These are phyloP conservation scores for Lagorchestes hirsutus DNA, from an alignment of 2,797 vertebrate genomes.

Conservation along the genomic window DNA sequence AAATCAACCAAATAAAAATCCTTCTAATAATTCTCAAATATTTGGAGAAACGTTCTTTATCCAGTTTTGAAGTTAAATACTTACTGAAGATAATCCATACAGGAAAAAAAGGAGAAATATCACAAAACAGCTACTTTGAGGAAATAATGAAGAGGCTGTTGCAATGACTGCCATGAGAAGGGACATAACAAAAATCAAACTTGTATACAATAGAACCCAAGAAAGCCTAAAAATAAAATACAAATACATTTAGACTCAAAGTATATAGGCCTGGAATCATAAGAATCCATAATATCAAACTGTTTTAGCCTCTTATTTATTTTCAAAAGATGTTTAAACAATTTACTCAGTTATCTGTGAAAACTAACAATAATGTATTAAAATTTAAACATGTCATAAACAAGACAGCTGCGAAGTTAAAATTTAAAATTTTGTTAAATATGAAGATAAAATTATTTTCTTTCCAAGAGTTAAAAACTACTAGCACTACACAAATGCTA, in stretches of 20 bases:
- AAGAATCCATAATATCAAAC: constrained; percentile 36
- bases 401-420: neutral
- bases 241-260: constrained; percentile 18
- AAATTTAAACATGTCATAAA: constrained; percentile 33
- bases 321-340: constrained; percentile 33
- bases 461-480: constrained; percentile 14
- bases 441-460: constrained; percentile 43
- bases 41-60: constrained; percentile 16
- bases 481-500: neutral
- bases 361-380: neutral
- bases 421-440: constrained; percentile 29
- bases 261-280: constrained; percentile 3
- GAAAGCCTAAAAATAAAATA: constrained; percentile 90
- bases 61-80: constrained; percentile 78
- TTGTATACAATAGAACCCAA: constrained; percentile 95
- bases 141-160: constrained; percentile 94
- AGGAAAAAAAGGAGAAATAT: constrained; percentile 96
- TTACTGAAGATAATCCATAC: constrained; percentile 97
- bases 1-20: constrained; percentile 41
- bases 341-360: neutral
- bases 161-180: constrained; percentile 96
- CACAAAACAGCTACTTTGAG: constrained; percentile 93
- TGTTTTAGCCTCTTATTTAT: constrained; percentile 19
- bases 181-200: constrained; percentile 94
- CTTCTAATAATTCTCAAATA: neutral